Percentiles rank a stretch among this genome's conserved stretches.
Conservation (phyloP, 2,888 invertebrate species). For the Scaptodrosophila latifasciaeformis region DNA sequence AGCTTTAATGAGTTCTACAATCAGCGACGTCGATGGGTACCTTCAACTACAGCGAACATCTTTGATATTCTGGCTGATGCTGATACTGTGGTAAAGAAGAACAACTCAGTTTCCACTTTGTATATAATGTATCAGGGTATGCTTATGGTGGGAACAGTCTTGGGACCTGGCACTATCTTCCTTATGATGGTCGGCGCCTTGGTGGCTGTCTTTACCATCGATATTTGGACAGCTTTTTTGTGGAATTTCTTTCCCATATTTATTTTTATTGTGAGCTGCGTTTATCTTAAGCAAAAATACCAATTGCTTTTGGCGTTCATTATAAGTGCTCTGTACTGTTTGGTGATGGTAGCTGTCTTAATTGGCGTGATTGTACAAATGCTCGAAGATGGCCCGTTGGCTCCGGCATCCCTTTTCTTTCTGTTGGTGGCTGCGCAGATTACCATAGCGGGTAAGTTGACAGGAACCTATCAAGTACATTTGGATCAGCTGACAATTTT, state of each 20-base stretch:
- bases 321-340: conserved; percentile 85
- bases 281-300: conserved; percentile 78
- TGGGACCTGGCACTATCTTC: conserved; percentile 85
- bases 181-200: conserved; percentile 87
- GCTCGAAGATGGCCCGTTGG: conserved; percentile 84
- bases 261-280: conserved; percentile 80
- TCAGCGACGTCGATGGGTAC: conserved; percentile 95
- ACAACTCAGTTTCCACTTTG: conserved; percentile 90
- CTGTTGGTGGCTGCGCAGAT: conserved; percentile 83
- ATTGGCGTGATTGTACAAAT: conserved; percentile 88
- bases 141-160: conserved; percentile 83
- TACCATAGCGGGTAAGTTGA: conserved; percentile 78
- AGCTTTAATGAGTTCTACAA: conserved; percentile 94
- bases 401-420: conserved; percentile 90
- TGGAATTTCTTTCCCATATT: conserved; percentile 83
- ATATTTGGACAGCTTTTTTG: conserved; percentile 81
- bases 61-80: conserved; percentile 89
- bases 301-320: conserved; percentile 85
- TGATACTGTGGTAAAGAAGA: conserved; percentile 85
- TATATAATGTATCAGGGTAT: conserved; percentile 85
- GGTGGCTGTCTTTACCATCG: conserved; percentile 82
- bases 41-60: conserved; percentile 96
- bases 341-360: conserved; percentile 91
- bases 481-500: too few relatives aligned
- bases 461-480: too few relatives aligned